These are phyloP conservation scores for Parazoanthus darwini DNA, from an alignment of 92 coral and sea anemone species.

Conservation along the genomic window DNA sequence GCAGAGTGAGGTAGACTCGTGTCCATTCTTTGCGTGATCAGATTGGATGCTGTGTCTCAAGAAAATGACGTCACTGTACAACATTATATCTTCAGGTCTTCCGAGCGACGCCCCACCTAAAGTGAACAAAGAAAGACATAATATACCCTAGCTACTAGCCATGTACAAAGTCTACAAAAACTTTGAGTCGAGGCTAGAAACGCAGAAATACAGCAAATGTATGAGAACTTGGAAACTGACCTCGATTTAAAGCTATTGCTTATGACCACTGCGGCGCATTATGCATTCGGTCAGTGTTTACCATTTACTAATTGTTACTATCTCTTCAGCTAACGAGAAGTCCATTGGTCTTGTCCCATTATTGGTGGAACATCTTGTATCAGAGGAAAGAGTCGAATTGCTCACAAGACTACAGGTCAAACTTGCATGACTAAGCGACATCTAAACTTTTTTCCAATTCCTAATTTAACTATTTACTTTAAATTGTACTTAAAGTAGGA, in stretches of 20 bases:
- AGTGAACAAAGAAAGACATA: background rate
- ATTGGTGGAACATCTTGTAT: conserved; percentile 16
- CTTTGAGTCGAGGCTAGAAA: no score
- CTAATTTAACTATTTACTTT: no score
- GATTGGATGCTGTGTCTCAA: background rate
- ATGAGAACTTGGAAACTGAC: no score
- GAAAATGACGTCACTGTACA: background rate
- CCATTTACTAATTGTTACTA: background rate
- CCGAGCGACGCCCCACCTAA: background rate
- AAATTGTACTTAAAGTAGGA: background rate
- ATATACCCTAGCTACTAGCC: background rate
- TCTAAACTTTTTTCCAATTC: no score
- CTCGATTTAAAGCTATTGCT: no score
- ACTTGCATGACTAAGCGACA: no score
- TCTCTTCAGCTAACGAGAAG: conserved; percentile 9
- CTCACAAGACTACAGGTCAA: conserved; percentile 35
- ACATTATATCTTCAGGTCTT: no score
- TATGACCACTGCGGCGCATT: no score
- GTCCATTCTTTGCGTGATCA: background rate
- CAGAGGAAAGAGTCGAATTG: conserved; percentile 6
- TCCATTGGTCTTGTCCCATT: conserved; percentile 7
- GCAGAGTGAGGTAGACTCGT: background rate
- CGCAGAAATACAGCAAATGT: no score
- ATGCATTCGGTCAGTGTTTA: no score
- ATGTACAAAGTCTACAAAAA: background rate